phyloP scores from a whole-genome alignment of 2,113 vertebrate species.

The Gobius niger region DNA sequence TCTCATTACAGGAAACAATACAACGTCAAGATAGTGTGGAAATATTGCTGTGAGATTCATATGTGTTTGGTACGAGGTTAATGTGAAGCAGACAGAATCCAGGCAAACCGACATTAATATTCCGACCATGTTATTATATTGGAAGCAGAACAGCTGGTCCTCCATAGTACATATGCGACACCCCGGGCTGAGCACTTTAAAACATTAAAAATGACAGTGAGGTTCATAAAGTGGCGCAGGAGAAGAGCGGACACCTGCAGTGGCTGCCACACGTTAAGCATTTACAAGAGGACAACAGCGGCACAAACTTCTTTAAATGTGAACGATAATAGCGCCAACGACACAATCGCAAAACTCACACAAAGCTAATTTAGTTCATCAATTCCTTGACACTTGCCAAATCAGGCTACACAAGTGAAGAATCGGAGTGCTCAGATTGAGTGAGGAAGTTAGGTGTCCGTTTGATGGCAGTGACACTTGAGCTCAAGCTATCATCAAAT shows the following conservation, averaged over 20 bases:
- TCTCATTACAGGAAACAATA: neutral
- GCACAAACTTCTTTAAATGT: too few relatives aligned
- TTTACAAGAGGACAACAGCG: neutral
- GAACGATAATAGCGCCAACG: too few relatives aligned
- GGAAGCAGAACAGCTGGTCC: slow-evolving; percentile 38
- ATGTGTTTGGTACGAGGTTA: neutral
- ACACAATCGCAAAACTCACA: neutral
- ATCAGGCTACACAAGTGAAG: neutral
- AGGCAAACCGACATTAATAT: slow-evolving; percentile 32
- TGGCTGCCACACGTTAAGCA: neutral
- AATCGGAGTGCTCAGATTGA: neutral
- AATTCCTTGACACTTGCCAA: neutral
- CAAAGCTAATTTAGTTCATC: neutral
- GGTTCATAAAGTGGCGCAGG: slow-evolving; percentile 24
- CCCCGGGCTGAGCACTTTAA: slow-evolving; percentile 13
- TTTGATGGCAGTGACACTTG: slow-evolving; percentile 6
- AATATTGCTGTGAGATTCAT: neutral
- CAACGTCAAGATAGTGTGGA: neutral
- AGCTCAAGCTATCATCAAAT: slow-evolving; percentile 6
- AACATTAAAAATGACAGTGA: slow-evolving; percentile 27
- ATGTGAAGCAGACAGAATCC: slow-evolving; percentile 1
- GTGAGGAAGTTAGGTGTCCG: slow-evolving; percentile 3
- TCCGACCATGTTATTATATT: slow-evolving; percentile 25
- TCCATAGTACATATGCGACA: slow-evolving; percentile 34
- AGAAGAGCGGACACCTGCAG: neutral